Evolutionary conservation across 2,113 vertebrate genomes (phyloP), one percentile per base, ranked within the genome.

Genomic region (Aepyceros melampus): DNA sequence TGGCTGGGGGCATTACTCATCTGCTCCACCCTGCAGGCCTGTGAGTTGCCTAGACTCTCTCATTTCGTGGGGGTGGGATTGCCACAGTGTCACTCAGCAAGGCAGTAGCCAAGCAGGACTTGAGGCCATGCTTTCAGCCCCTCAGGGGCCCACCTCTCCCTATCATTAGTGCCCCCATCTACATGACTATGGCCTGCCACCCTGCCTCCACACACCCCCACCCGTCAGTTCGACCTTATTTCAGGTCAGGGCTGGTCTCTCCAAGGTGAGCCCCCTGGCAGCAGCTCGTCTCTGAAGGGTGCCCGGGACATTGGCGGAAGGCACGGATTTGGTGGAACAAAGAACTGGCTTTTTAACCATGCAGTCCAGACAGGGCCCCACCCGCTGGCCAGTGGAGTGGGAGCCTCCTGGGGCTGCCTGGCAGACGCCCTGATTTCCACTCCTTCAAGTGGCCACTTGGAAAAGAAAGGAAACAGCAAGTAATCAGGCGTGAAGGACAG

Each of bases 401-500:
- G 96, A 91, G 87, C 82, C 95, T 97, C 97, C 60, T 45, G 79
- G 98, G 91, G 96, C 94, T 97, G 97, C 96, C 96, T 97, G 98
- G 97, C 89, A 96, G 97, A 67, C 40, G 91, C 97, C 97, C 96
- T 97, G 67, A 98, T 98, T 99, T 98, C 95, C n/a, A 31, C 94
- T 97, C 90, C 94, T 98, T 98, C 96, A 98, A 97, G n/a, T 90
- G 93, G 82, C 21, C 96, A 96, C 97, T 98, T 98, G 97, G 94
- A 85, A 96, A 92, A 97, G 97, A 91, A 91, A 97, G 97, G 90
- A 98, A 93, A 95, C 98, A 91, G 97, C 91, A 95, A 92, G 92
- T 95, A 98, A 99, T 99, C 99, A 98, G 98, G 89, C 82, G 4
- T 98, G 96, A 98, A 99, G 97, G 93, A 90, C 91, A 6, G 95